Base-by-base conservation (phyloP, 2,113 vertebrate species). In the Perca schrenkii region DNA sequence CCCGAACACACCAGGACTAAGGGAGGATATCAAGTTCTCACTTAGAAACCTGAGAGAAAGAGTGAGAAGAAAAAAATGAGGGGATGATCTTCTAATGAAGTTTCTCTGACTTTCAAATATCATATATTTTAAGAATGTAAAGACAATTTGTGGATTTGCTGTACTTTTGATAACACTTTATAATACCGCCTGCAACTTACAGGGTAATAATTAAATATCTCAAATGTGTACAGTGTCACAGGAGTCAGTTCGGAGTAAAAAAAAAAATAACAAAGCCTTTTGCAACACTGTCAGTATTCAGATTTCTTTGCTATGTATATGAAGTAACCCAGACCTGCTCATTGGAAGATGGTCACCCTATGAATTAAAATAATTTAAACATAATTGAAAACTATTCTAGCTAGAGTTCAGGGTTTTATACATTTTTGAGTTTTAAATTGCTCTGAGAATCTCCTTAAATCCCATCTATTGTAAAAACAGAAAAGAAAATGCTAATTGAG, bases 1-100 rank as follows among this genome's bases (percentile, higher is more conserved):
- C 65, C 80, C 70, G 79, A 96, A 96, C 21, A 95, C 86, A 65
- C 94, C 95, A 28, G 91, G 89, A 61, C 92, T 95, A 49, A 96
- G 93, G 7, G 72, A 62, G 6, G 87, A 88, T 57, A 96, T 95
- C 74, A 84, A 67, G 84, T 97, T 96, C 69, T 94, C 83, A 86
- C 89, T 96, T 50, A 97, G 95, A 83, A 95, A 96, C 74, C 95
- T 97, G 54, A 63, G 74, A 85, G 52, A 56, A 54, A 11, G 17
- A 83, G 22, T 4, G 6, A 60, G 13, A 66, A 66, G 15, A 40
- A 67, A 13, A 68, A 12, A 64, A 22, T 49, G 53, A 72, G 13
- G n/a, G 22, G 36, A 47, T 43, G 15, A 65, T 76, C 6, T 43
- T 76, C 6, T 21, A 31, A 12, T 53, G n/a, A 8, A 12, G 21